phyloP scores from a whole-genome alignment of 2,113 vertebrate species.

The Poeciliopsis occidentalis region DNA sequence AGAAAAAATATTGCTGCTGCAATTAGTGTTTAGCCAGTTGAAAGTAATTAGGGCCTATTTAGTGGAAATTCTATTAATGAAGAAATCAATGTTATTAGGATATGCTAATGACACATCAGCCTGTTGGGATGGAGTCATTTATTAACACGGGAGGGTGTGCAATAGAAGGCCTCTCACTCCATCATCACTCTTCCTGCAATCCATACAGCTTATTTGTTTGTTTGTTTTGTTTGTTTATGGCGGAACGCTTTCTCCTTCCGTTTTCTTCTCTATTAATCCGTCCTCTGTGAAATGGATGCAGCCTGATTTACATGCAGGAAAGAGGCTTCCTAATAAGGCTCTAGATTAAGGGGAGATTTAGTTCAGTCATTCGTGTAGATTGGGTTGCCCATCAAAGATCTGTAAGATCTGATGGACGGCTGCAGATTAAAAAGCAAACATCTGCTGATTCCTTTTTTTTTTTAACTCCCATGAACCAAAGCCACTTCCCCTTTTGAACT shows the following conservation, averaged over 20 bases:
- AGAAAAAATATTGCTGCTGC: conserved; percentile 62
- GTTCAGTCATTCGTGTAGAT: conserved; percentile 90
- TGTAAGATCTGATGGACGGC: conserved; percentile 87
- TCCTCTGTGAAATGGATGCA: conserved; percentile 81
- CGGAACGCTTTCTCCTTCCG: conserved; percentile 53
- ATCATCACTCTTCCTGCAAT: conserved; percentile 58
- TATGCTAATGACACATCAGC: conserved; percentile 80
- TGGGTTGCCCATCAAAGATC: conserved; percentile 87
- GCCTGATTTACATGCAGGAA: conserved; percentile 88
- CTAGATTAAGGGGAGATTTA: conserved; percentile 91
- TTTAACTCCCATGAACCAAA: conserved; percentile 41
- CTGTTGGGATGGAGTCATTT: conserved; percentile 73
- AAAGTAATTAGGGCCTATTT: conserved; percentile 84
- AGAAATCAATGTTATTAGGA: conserved; percentile 83
- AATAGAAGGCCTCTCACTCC: conserved; percentile 53
- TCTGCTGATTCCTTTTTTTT: conserved; percentile 82
- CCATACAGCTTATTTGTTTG: conserved; percentile 53
- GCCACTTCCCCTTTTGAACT: neutral
- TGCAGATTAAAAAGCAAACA: conserved; percentile 91
- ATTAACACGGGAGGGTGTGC: conserved; percentile 63
- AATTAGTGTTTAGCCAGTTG: conserved; percentile 74
- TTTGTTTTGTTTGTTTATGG: conserved; percentile 48
- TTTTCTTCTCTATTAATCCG: conserved; percentile 78
- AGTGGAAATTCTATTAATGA: conserved; percentile 83
- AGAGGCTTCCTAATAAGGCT: conserved; percentile 87